Conservation (phyloP, 2,113 vertebrate genomes). For the Geococcyx californianus region DNA sequence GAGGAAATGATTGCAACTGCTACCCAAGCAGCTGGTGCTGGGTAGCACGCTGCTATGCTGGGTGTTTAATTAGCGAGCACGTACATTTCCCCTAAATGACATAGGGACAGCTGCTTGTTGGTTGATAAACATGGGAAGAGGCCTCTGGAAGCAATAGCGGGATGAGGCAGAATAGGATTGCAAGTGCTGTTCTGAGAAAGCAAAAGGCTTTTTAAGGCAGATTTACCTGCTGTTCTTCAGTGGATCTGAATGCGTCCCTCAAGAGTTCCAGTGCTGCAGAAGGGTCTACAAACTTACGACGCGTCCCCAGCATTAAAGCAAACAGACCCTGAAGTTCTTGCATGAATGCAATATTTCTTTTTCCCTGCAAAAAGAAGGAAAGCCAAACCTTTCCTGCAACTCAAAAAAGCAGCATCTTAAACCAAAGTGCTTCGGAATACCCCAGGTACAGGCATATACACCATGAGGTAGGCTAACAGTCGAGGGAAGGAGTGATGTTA, state of each 20-base stretch:
- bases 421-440: neutral
- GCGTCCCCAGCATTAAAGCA: slow-evolving; percentile 92
- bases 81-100: neutral
- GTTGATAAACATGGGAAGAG: neutral
- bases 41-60: neutral
- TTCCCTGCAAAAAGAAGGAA: slow-evolving; percentile 79
- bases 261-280: slow-evolving; percentile 90
- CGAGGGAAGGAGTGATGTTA: neutral
- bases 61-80: neutral
- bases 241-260: slow-evolving; percentile 88
- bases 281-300: slow-evolving; percentile 91
- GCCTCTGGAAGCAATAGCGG: neutral
- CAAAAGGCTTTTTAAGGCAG: neutral
- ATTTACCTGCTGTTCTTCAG: slow-evolving; percentile 93
- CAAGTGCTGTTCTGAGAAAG: neutral
- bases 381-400: neutral
- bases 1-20: neutral
- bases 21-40: neutral
- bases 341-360: slow-evolving; percentile 95
- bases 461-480: neutral
- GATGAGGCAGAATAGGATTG: neutral
- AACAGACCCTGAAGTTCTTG: slow-evolving; percentile 95
- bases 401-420: neutral
- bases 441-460: fast-evolving
- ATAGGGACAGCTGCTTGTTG: neutral